A percentile compares a stretch with the other conserved stretches of the same genome.
Evolutionary conservation across 2,113 vertebrate species (phyloP).

Genomic region (Nerophis ophidion): DNA sequence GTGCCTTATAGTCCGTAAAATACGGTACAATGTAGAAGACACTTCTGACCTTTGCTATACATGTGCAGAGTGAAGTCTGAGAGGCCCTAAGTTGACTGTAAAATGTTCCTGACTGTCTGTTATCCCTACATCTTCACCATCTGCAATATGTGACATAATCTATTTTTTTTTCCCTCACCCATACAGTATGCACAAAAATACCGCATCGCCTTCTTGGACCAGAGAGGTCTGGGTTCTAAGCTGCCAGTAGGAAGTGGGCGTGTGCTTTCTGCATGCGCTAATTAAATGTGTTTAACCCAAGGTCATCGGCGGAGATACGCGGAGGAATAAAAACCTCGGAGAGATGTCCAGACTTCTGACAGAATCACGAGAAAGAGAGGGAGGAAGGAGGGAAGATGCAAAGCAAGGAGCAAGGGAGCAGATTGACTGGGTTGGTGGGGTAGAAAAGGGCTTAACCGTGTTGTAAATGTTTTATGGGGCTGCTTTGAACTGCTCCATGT

Average conservation of each 20-base stretch:
- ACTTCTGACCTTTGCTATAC: conserved; percentile 9
- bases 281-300: conserved; percentile 70
- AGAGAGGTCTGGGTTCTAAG: conserved; percentile 30
- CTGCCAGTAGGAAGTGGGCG: conserved; percentile 36
- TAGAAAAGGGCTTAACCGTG: conserved; percentile 35
- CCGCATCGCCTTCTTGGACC: conserved; percentile 25
- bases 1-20: no score
- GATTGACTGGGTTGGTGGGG: conserved; percentile 20
- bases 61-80: conserved; percentile 16
- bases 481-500: conserved; percentile 53
- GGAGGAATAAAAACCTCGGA: conserved; percentile 16
- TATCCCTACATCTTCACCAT: conserved; percentile 16
- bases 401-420: conserved; percentile 33
- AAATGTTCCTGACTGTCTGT: not conserved
- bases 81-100: not conserved
- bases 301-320: conserved; percentile 38
- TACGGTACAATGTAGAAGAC: conserved; percentile 1
- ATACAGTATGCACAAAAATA: not conserved
- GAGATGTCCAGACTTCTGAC: conserved; percentile 23
- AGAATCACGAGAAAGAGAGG: conserved; percentile 7
- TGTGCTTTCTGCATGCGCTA: conserved; percentile 52
- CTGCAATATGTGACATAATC: conserved; percentile 24
- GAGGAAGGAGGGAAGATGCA: conserved; percentile 22
- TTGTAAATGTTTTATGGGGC: conserved; percentile 70
- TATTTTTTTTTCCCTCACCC: conserved; percentile 2